phyloP scores from a whole-genome alignment of 1,140 invertebrate genomes.

The Dolichoris vasculosae region DNA sequence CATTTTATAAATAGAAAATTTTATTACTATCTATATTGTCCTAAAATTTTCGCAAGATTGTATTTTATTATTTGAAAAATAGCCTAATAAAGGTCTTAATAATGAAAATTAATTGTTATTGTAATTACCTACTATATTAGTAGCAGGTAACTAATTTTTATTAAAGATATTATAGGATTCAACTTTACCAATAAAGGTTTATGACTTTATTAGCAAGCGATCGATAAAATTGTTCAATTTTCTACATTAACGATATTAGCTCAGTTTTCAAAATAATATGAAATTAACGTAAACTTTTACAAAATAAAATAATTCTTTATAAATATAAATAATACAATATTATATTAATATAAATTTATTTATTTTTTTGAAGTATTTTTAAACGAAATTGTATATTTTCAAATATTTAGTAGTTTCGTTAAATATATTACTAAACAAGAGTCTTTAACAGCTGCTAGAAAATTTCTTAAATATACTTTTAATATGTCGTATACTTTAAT shows the following conservation, averaged over 20 bases:
- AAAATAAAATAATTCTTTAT: not conserved
- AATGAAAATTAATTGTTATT: not conserved
- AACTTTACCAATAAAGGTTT: constrained; percentile 17
- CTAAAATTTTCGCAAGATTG: no score
- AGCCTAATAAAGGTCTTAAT: no score
- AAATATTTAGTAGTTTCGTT: not conserved
- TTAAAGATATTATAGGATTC: constrained; percentile 1
- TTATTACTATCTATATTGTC: no score
- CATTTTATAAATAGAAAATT: no score
- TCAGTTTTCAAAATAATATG: not conserved
- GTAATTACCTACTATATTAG: constrained; percentile 10
- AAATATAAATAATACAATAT: not conserved
- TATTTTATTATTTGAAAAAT: no score
- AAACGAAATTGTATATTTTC: not conserved
- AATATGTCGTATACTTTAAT: not conserved
- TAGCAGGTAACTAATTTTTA: constrained; percentile 6
- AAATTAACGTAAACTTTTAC: not conserved
- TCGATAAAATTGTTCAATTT: constrained; percentile 18
- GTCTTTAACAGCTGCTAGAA: not conserved
- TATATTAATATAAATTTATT: no score
- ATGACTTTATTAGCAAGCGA: not conserved
- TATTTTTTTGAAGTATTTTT: not conserved
- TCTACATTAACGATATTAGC: constrained; percentile 23
- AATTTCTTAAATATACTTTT: constrained; percentile 6
- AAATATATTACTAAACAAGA: not conserved